Conservation (phyloP, 2,888 invertebrate genomes). For the Drosophila cognata region DNA sequence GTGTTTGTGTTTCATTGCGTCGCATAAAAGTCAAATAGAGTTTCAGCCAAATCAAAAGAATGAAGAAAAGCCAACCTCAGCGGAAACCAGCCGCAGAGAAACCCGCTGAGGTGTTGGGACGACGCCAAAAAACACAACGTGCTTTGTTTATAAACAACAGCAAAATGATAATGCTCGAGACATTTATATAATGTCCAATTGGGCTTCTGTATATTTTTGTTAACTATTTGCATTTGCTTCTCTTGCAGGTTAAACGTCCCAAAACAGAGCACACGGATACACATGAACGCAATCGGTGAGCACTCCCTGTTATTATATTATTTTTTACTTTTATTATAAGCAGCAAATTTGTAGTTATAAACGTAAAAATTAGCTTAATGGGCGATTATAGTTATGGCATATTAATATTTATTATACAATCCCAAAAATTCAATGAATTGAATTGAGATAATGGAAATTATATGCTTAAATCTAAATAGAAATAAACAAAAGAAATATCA, state of each 20-base stretch:
- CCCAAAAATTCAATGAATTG: not conserved
- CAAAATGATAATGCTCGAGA: slow-evolving; percentile 1
- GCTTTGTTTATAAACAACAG: slow-evolving; percentile 73
- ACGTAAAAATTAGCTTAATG: not conserved
- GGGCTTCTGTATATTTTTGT: slow-evolving; percentile 1
- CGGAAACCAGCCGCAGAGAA: slow-evolving; percentile 30
- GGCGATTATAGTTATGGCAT: not conserved
- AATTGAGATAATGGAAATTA: not conserved
- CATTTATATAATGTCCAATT: slow-evolving; percentile 33
- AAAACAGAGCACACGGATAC: slow-evolving; percentile 88
- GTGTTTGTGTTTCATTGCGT: slow-evolving; percentile 30
- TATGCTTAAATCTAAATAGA: not conserved
- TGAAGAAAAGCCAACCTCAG: slow-evolving; percentile 38
- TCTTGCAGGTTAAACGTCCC: slow-evolving; percentile 90
- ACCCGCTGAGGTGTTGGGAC: slow-evolving; percentile 53
- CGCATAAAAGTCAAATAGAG: slow-evolving; percentile 45
- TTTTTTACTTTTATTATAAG: not conserved
- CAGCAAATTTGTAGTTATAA: not conserved
- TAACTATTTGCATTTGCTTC: slow-evolving; percentile 20
- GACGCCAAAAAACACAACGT: slow-evolving; percentile 16
- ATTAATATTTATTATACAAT: not conserved
- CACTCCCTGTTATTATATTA: not conserved
- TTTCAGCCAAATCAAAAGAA: slow-evolving; percentile 3
- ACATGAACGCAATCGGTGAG: slow-evolving; percentile 89
- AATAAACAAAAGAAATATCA: not conserved